Conservation (phyloP, 2,888 invertebrate genomes). For the Nezara viridula region DNA sequence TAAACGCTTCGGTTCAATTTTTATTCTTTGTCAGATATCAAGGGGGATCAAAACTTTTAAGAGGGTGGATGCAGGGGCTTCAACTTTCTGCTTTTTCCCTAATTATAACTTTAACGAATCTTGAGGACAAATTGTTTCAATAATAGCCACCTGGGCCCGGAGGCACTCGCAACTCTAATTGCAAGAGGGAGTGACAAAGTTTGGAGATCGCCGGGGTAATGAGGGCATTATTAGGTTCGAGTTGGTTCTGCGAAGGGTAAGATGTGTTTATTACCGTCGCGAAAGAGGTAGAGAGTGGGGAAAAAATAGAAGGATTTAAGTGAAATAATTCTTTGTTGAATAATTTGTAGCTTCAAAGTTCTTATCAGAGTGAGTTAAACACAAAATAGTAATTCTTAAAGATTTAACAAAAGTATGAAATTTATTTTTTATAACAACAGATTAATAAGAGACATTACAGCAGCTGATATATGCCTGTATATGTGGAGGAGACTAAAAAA, state of each 20-base stretch:
- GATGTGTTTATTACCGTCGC: neutral
- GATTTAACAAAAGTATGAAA: no score
- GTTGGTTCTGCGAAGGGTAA: neutral
- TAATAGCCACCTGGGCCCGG: constrained; percentile 11
- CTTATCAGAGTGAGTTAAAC: no score
- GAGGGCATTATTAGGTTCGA: neutral
- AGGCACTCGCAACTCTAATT: neutral
- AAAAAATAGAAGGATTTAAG: no score
- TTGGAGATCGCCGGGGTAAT: neutral
- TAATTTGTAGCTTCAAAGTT: no score
- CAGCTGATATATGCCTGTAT: no score
- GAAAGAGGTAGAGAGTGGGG: neutral
- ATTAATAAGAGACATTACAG: no score
- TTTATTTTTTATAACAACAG: no score
- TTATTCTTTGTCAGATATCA: neutral
- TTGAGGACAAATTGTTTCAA: constrained; percentile 36
- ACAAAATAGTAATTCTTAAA: no score
- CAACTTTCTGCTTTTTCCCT: constrained; percentile 4
- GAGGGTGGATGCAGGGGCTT: neutral
- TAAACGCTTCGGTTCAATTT: no score
- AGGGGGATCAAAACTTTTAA: neutral
- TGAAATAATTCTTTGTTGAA: no score
- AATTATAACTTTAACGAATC: constrained; percentile 34
- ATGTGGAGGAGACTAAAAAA: no score
- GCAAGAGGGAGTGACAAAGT: neutral